Evolutionary conservation across 2,888 invertebrate species (phyloP).

Genomic region (Cryptocephalus primarius): DNA sequence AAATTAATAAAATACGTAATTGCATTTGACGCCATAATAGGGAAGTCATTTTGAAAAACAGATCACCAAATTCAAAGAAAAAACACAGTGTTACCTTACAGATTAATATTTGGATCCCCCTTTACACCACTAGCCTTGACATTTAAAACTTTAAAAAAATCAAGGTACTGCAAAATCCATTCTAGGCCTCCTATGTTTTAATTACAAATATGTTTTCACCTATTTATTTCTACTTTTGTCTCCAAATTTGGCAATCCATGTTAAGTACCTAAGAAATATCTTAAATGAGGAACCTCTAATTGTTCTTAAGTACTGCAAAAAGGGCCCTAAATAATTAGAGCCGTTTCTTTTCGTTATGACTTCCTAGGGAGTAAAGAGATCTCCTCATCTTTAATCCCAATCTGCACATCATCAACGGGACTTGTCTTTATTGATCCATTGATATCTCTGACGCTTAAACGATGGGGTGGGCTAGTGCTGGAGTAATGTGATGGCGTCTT

Average conservation of each 20-base stretch:
- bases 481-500: constrained; percentile 27
- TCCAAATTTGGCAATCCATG: too few species aligned
- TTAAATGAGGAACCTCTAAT: too few species aligned
- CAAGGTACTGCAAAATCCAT: too few species aligned
- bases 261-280: too few species aligned
- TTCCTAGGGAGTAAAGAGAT: constrained; percentile 29
- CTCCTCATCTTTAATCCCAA: constrained; percentile 25
- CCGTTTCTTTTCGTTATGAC: constrained; percentile 28
- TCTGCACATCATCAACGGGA: constrained; percentile 20
- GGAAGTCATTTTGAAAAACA: neutral
- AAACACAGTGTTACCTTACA: neutral
- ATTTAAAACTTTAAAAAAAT: neutral
- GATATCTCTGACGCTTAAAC: constrained; percentile 22
- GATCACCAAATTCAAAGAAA: neutral
- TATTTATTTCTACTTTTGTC: too few species aligned
- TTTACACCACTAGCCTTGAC: neutral
- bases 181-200: too few species aligned
- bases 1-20: neutral
- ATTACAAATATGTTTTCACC: too few species aligned
- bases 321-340: constrained; percentile 8
- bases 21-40: neutral
- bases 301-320: neutral
- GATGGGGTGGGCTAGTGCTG: constrained; percentile 25
- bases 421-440: constrained; percentile 30
- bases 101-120: neutral